Base-by-base conservation (phyloP, 1,140 invertebrate species). In the Drosophila oshimai region DNA sequence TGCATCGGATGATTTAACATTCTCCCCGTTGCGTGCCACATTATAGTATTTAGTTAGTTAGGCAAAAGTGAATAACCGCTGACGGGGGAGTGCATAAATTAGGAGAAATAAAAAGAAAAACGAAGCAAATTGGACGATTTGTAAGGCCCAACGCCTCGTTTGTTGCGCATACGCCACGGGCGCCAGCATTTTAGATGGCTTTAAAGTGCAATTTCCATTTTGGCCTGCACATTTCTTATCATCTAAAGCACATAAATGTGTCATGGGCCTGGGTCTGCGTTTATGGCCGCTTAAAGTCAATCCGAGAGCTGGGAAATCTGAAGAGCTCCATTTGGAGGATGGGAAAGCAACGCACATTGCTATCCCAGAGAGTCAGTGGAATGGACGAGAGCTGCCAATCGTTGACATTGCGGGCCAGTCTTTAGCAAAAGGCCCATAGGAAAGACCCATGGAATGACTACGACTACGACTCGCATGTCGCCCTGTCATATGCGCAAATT, bases 401-500 rank as follows among this genome's bases (percentile, higher is more conserved):
- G 69, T 74, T 83, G 74, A 78, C 78, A 83, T 50, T 44, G 71
- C 74, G 57, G 39, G 31, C 45, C 68, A 57, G 34, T 54, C 68
- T 58, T 42, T 42, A 58, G 15, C 68, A 28, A 50, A 49, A 33
- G 57, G 44, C 57, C 42, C n/a, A n/a, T n/a, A 18, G 26, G 49
- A 47, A 55, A 28, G 46, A 41, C 65, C 64, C 73, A 72, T 39
- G 47, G 71, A 69, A 47, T 37, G 57, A 65, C n/a, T n/a, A n/a
- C n/a, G n/a, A n/a, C n/a, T n/a, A 58, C 74, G 57, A 71, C 57
- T 70, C 47, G 65, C 80, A 79, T 74, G 80, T 64, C 61, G 67
- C 80, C 68, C 80, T 86, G 80, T 86, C 80, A 84, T 84, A 84
- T 84, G 75, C 80, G 80, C 75, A 84, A 84, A 84, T 84, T 84